Evolutionary conservation across 2,113 vertebrate species (phyloP).

Genomic region (Heteronetta atricapilla): DNA sequence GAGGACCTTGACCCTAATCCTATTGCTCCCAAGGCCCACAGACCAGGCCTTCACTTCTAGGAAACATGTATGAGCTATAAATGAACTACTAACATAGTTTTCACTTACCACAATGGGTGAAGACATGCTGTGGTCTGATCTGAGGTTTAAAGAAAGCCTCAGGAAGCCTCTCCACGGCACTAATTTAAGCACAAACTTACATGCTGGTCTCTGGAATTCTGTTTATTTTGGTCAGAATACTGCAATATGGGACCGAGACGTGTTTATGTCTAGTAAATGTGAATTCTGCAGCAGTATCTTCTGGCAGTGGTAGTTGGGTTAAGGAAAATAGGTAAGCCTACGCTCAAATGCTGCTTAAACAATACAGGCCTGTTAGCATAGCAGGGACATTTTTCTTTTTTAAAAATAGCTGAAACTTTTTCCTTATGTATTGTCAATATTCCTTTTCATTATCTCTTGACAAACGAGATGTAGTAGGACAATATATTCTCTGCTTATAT

Average conservation of each 20-base stretch:
- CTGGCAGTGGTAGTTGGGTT: neutral
- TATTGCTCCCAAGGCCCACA: neutral
- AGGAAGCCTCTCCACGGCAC: slow-evolving; percentile 29
- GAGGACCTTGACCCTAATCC: neutral
- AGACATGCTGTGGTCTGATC: slow-evolving; percentile 58
- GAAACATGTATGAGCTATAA: slow-evolving; percentile 38
- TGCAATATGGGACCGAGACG: slow-evolving; percentile 32
- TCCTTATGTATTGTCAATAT: neutral
- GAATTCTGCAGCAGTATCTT: slow-evolving; percentile 30
- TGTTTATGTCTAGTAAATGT: slow-evolving; percentile 43
- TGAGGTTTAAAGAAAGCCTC: slow-evolving; percentile 63
- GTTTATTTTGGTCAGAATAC: slow-evolving; percentile 54
- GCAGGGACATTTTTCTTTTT: neutral
- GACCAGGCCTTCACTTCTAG: slow-evolving; percentile 23
- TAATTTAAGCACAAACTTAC: slow-evolving; percentile 42
- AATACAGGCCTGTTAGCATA: neutral
- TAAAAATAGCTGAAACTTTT: neutral
- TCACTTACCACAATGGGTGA: slow-evolving; percentile 47
- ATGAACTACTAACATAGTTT: slow-evolving; percentile 31
- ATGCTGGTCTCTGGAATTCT: slow-evolving; percentile 34
- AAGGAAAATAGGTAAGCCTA: neutral
- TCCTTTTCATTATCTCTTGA: neutral
- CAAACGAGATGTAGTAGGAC: neutral
- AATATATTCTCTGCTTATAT: neutral
- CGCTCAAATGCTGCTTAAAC: neutral